These are phyloP conservation scores for Cheumatopsyche charites DNA, from an alignment of 1,140 invertebrate species.

Conservation along the genomic window DNA sequence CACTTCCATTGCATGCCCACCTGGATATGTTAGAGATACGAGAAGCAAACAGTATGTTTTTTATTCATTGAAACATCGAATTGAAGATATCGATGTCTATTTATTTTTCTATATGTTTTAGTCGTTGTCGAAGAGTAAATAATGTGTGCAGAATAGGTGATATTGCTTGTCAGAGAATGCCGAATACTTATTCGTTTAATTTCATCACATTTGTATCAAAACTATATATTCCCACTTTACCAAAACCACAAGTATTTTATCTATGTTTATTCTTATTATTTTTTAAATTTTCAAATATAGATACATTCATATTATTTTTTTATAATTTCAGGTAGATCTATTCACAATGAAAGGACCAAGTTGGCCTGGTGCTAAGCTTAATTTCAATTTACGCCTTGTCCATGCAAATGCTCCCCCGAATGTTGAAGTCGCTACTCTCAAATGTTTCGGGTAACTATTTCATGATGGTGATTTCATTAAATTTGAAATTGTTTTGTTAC, in stretches of 20 bases:
- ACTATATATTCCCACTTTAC: conserved; percentile 73
- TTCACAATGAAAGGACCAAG: conserved; percentile 87
- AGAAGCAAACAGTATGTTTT: conserved; percentile 73
- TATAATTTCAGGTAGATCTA: conserved; percentile 66
- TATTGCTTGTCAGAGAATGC: conserved; percentile 72
- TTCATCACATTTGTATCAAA: conserved; percentile 90
- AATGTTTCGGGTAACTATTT: conserved; percentile 67
- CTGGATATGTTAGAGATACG: conserved; percentile 76
- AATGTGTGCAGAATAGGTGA: conserved; percentile 73
- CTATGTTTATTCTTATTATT: not conserved
- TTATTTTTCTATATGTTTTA: conserved; percentile 57
- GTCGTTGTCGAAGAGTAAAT: conserved; percentile 78
- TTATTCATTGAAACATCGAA: not conserved
- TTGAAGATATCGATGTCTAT: too few relatives aligned
- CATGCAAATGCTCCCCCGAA: conserved; percentile 67
- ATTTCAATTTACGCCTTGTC: conserved; percentile 77
- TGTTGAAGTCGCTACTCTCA: conserved; percentile 66
- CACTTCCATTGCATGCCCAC: conserved; percentile 82
- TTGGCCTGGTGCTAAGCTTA: conserved; percentile 69
- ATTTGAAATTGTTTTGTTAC: not conserved
- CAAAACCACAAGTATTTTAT: conserved; percentile 50
- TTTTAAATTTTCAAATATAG: conserved; percentile 5
- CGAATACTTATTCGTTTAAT: conserved; percentile 86
- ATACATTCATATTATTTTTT: not conserved
- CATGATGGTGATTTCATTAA: not conserved